A percentile compares a stretch with the other conserved stretches of the same genome.
Evolutionary conservation across 2,113 vertebrate genomes (phyloP).

Genomic region (Clarias gariepinus): DNA sequence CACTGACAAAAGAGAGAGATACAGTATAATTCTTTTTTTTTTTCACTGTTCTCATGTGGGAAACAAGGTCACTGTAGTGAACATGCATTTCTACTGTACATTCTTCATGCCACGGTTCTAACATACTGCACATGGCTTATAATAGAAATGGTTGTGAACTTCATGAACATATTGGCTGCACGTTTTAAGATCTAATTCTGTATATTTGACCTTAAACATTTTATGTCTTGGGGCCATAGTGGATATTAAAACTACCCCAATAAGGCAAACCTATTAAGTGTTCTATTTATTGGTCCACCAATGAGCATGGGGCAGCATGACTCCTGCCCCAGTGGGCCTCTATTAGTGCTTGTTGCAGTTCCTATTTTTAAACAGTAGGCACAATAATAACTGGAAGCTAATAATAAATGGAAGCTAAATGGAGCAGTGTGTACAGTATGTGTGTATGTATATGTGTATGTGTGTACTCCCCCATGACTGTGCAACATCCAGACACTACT

Average conservation of each 20-base stretch:
- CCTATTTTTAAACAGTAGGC: neutral
- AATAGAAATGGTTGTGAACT: neutral
- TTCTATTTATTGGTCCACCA: neutral
- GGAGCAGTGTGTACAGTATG: neutral
- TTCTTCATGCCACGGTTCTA: neutral
- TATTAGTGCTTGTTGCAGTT: neutral
- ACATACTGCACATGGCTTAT: neutral
- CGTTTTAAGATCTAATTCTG: neutral
- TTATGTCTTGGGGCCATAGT: neutral
- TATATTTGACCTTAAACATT: neutral
- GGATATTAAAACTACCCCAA: neutral
- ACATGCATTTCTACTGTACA: neutral
- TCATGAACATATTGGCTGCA: neutral
- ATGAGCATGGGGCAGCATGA: slow-evolving; percentile 2
- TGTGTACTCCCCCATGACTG: neutral
- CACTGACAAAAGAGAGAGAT: neutral
- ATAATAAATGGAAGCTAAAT: neutral
- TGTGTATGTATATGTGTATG: too few relatives aligned
- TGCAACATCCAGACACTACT: neutral
- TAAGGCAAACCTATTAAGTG: neutral
- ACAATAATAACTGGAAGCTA: slow-evolving; percentile 3
- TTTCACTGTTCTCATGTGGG: neutral
- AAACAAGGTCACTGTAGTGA: neutral
- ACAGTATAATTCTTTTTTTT: neutral
- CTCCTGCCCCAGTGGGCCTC: neutral